phyloP scores from a whole-genome alignment of 2,888 invertebrate genomes.

The Dicyrtomina minuta region DNA sequence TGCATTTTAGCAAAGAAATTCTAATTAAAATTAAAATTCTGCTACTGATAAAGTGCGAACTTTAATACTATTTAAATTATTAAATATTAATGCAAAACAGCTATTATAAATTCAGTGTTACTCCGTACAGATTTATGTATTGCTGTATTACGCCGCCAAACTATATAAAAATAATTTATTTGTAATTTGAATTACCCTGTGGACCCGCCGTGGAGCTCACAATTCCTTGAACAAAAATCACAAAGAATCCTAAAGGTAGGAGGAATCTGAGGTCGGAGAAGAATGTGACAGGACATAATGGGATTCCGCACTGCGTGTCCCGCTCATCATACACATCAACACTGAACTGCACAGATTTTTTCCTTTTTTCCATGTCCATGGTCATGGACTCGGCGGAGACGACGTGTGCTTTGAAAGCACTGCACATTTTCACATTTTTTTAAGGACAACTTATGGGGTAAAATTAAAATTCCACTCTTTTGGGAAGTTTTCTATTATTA shows the following conservation, averaged over 20 bases:
- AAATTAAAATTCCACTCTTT: neutral
- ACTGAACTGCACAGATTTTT: slow-evolving; percentile 30
- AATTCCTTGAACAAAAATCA: slow-evolving; percentile 24
- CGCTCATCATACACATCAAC: slow-evolving; percentile 31
- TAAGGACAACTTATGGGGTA: too few species aligned
- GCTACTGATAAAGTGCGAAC: too few species aligned
- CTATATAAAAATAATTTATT: too few species aligned
- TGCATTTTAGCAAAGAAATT: too few species aligned
- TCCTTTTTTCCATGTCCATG: slow-evolving; percentile 16
- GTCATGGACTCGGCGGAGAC: neutral
- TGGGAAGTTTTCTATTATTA: neutral
- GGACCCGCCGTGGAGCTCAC: neutral
- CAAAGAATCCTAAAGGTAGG: slow-evolving; percentile 4
- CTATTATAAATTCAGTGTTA: too few species aligned
- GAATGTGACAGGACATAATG: neutral
- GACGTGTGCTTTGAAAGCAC: neutral
- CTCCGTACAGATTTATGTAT: too few species aligned
- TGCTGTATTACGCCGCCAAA: too few species aligned
- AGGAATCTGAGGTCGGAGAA: slow-evolving; percentile 28
- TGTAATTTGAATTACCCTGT: too few species aligned
- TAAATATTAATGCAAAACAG: too few species aligned
- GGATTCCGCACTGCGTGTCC: slow-evolving; percentile 22
- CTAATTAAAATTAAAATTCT: too few species aligned
- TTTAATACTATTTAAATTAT: too few species aligned
- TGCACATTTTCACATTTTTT: too few species aligned